Base-by-base conservation (phyloP, 1,140 invertebrate species). In the Dryas iulia region DNA sequence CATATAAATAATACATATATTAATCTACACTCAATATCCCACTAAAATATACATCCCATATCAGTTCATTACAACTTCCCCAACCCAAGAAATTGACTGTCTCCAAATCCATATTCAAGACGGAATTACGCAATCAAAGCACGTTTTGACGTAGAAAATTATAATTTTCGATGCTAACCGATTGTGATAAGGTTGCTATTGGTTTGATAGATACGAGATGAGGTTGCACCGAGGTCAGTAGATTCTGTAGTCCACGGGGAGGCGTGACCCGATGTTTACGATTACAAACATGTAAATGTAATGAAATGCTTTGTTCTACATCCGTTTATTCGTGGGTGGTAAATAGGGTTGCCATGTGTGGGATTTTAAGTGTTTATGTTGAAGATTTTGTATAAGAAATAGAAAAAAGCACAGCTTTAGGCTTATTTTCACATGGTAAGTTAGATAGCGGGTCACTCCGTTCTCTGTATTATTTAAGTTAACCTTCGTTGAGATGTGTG, bases 181-280 rank as follows among this genome's bases (percentile, higher is more conserved):
- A 23, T 69, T 54, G 56, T 14, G 26, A 69, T 69, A 69, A 24
- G 23, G 35, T 12, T 61, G 54, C 21, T 53, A 64, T 59, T 64
- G 28, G 56, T 0, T 7, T 69, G 57, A 59, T 53, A 59, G 67
- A 54, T 64, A 33, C 12, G 26, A 64, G 61, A 64, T 62, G 56
- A 69, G 67, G 63, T 69, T 64, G 66, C 58, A 63, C 54, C 28
- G 59, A 53, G 30, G 47, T 53, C 61, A 53, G 26, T 39, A 31
- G 52, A 52, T 64, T 64, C 53, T 33, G 60, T 62, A 21, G 54
- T 58, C 67, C 56, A 39, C 30, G 18, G 67, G 67, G 67, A 68
- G 60, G 76, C 78, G 83, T 79, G 81, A 79, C 75, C 74, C 59
- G 69, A 72, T 66, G 64, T 76, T 82, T 64, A 69, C 67, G 82